Evolutionary conservation across 2,888 invertebrate genomes (phyloP).

Genomic region (Heliconius cydno): DNA sequence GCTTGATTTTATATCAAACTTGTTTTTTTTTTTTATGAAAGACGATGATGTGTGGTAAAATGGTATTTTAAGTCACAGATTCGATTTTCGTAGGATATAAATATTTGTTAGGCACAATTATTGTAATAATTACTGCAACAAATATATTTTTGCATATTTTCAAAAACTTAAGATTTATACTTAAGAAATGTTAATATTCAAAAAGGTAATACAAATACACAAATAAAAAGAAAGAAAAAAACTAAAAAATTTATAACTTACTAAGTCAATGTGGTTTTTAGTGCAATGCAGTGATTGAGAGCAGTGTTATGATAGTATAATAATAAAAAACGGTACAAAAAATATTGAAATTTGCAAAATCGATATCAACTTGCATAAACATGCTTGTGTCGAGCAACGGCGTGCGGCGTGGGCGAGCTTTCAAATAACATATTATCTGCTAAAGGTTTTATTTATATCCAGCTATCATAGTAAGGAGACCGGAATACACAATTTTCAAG

Average conservation of each 20-base stretch:
- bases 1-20: background rate
- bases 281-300: too few relatives aligned
- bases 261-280: too few relatives aligned
- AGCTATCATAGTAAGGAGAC: background rate
- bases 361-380: conserved; percentile 42
- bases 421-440: conserved; percentile 23
- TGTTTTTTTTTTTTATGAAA: conserved; percentile 1
- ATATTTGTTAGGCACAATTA: background rate
- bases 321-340: background rate
- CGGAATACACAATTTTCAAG: background rate
- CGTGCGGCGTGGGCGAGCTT: conserved; percentile 36
- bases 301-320: background rate
- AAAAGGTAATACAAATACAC: too few relatives aligned
- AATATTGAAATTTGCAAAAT: conserved; percentile 11
- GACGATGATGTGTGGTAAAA: too few relatives aligned
- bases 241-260: too few relatives aligned
- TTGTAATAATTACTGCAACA: background rate
- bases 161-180: too few relatives aligned
- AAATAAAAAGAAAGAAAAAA: too few relatives aligned
- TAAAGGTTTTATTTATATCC: conserved; percentile 27
- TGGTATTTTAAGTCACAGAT: background rate
- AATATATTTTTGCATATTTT: too few relatives aligned
- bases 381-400: conserved; percentile 24
- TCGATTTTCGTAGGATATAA: background rate
- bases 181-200: too few relatives aligned